Percentiles rank a stretch among this genome's conserved stretches.
phyloP scores from a whole-genome alignment of 2,797 vertebrate species.

The Kryptolebias ocellatus region DNA sequence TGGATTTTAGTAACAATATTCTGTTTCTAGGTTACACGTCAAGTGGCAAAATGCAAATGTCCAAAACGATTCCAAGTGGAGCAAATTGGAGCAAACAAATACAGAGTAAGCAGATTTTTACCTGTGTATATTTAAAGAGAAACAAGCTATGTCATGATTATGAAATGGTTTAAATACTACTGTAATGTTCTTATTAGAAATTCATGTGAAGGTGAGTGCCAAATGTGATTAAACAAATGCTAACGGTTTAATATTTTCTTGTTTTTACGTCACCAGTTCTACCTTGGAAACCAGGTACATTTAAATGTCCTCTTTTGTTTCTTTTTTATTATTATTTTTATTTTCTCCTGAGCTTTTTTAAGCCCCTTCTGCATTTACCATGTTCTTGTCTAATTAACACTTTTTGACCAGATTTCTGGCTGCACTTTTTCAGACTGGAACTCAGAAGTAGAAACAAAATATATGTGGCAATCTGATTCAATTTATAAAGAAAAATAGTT shows the following conservation, averaged over 20 bases:
- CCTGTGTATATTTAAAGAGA: background rate
- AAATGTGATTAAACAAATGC: constrained; percentile 53
- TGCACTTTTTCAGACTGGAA: constrained; percentile 70
- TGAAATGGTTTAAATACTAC: too few relatives aligned
- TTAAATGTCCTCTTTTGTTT: constrained; percentile 70
- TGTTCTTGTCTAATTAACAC: constrained; percentile 69
- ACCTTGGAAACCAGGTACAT: constrained; percentile 99
- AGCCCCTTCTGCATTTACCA: constrained; percentile 70
- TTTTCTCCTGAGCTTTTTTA: constrained; percentile 59
- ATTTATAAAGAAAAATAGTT: constrained; percentile 14
- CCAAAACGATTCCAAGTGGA: constrained; percentile 99
- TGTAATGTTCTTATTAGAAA: background rate
- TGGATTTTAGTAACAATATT: constrained; percentile 1
- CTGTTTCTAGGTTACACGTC: constrained; percentile 90
- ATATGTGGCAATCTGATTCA: constrained; percentile 22
- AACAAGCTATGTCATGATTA: background rate
- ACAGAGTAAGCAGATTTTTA: constrained; percentile 87
- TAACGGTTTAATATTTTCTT: constrained; percentile 85
- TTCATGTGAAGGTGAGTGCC: constrained; percentile 38
- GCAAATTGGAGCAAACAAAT: constrained; percentile 99
- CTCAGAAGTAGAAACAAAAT: constrained; percentile 75
- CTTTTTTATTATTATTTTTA: constrained; percentile 31
- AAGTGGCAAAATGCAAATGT: constrained; percentile 99
- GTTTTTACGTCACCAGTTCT: constrained; percentile 94
- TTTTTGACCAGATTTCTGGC: constrained; percentile 62